Conservation (phyloP, 2,888 invertebrate species). For the Nemoura dubitans region DNA sequence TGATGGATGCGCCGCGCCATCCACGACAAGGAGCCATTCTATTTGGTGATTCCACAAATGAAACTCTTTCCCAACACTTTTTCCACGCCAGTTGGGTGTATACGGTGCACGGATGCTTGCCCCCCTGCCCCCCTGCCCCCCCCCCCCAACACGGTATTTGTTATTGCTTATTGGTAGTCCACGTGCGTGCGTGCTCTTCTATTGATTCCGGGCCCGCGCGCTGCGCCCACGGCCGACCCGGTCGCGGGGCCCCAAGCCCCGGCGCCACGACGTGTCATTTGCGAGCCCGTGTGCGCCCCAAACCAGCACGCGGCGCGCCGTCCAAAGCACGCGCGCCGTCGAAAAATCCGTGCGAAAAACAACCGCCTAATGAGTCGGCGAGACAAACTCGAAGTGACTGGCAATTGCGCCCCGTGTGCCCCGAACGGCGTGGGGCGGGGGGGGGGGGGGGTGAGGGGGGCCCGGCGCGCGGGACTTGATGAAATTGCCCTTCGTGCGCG, state of each 20-base stretch:
- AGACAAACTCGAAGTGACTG: neutral
- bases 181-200: constrained; percentile 19
- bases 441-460: too few relatives aligned
- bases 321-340: neutral
- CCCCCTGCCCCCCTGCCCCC: neutral
- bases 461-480: neutral
- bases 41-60: constrained; percentile 39
- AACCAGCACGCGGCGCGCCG: too few relatives aligned
- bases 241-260: neutral
- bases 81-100: neutral
- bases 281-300: too few relatives aligned
- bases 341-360: neutral
- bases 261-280: neutral
- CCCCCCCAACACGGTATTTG: constrained; percentile 20
- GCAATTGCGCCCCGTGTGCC: neutral
- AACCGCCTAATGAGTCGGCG: neutral
- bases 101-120: neutral
- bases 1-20: constrained; percentile 35
- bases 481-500: neutral
- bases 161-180: constrained; percentile 43
- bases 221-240: neutral
- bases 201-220: constrained; percentile 32
- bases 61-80: constrained; percentile 38
- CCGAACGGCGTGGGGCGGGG: neutral
- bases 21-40: constrained; percentile 14